Evolutionary conservation across 2,797 vertebrate species (phyloP).

Genomic region (Crotalus adamanteus): DNA sequence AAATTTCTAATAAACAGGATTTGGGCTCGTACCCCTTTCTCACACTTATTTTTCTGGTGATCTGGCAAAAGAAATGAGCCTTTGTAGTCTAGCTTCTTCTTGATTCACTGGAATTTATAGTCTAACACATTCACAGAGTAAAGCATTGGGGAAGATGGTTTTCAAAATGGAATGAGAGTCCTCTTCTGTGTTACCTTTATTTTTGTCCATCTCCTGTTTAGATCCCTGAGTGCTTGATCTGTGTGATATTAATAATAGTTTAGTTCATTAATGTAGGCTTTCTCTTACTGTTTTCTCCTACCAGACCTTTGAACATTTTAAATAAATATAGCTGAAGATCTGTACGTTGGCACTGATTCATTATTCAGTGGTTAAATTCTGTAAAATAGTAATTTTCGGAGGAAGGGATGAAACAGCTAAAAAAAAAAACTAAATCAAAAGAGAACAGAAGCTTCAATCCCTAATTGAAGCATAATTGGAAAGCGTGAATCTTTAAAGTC

Average conservation of each 20-base stretch:
- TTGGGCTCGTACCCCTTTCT: not conserved
- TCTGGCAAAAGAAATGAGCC: not conserved
- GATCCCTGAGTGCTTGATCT: not conserved
- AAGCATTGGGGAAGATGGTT: not conserved
- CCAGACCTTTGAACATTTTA: not conserved
- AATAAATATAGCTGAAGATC: not conserved
- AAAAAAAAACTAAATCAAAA: not conserved
- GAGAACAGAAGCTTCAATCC: not conserved
- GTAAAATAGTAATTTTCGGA: not conserved
- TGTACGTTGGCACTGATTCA: not conserved
- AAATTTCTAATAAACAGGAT: not conserved
- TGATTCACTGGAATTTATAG: not conserved
- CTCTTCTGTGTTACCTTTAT: not conserved
- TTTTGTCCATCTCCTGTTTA: not conserved
- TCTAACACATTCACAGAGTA: not conserved
- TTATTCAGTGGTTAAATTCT: not conserved
- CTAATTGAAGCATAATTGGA: not conserved
- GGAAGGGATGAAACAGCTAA: not conserved
- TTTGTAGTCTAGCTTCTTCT: not conserved
- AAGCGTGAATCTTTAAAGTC: not conserved
- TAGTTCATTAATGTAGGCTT: not conserved
- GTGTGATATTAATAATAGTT: not conserved
- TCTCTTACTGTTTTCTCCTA: not conserved
- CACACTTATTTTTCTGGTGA: not conserved
- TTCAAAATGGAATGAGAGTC: not conserved